Evolutionary conservation across 2,113 vertebrate species (phyloP).

Genomic region (Phycodurus eques): DNA sequence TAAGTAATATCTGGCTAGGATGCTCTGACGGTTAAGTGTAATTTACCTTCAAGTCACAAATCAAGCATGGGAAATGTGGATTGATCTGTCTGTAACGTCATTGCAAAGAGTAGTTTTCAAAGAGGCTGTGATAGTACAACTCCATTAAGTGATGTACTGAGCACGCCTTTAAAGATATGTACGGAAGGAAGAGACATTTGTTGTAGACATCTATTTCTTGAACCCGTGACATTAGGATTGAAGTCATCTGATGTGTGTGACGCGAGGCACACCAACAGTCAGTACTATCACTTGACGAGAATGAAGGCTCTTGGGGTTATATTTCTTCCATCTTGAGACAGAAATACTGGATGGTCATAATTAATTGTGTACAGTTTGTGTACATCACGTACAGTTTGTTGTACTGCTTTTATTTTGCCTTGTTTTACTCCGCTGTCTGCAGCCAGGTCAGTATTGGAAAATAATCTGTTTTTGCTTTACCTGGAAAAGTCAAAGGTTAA

Average conservation of each 20-base stretch:
- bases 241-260: constrained; percentile 40
- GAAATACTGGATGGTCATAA: no score
- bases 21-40: no score
- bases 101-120: neutral
- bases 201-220: constrained; percentile 28
- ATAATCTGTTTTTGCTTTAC: no score
- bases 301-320: neutral
- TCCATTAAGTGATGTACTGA: neutral
- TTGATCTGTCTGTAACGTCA: neutral
- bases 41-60: no score
- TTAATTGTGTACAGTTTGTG: no score
- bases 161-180: constrained; percentile 22
- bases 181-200: constrained; percentile 36
- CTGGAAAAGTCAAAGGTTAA: no score
- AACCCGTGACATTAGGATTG: constrained; percentile 39
- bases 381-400: no score
- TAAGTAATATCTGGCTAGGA: no score
- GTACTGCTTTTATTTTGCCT: no score
- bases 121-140: neutral
- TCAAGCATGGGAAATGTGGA: neutral
- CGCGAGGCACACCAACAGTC: neutral
- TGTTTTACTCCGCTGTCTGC: no score
- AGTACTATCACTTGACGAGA: neutral
- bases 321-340: no score
- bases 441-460: no score